Evolutionary conservation across 2,888 invertebrate genomes (phyloP).

Genomic region (Chelonus formosanus): DNA sequence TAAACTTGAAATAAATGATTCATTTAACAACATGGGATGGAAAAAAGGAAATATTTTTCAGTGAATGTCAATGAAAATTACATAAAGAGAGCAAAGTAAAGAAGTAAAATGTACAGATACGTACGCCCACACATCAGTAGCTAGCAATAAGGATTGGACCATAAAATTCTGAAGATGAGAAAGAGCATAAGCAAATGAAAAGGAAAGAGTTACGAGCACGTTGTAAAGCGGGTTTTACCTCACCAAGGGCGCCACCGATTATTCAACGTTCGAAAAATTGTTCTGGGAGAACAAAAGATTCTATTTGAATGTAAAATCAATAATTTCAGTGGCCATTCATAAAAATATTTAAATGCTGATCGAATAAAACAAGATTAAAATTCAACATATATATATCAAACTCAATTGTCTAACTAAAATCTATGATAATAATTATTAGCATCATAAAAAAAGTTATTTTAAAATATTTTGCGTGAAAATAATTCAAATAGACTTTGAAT

Average conservation of each 20-base stretch:
- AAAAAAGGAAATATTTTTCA: no score
- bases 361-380: slow-evolving; percentile 48
- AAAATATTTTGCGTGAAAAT: no score
- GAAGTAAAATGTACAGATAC: not conserved
- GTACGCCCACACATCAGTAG: slow-evolving; percentile 7
- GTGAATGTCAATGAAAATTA: no score
- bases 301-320: slow-evolving; percentile 65
- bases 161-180: slow-evolving; percentile 7
- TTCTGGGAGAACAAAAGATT: slow-evolving; percentile 58
- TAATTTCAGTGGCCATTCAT: slow-evolving; percentile 54
- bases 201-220: not conserved
- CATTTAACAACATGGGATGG: no score
- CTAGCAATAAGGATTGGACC: slow-evolving; percentile 12
- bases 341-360: slow-evolving; percentile 65
- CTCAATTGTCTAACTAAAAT: no score
- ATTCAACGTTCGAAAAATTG: slow-evolving; percentile 54
- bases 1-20: no score
- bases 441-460: no score
- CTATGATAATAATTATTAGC: no score
- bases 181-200: slow-evolving; percentile 1
- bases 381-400: no score
- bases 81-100: not conserved
- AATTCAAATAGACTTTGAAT: no score
- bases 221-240: slow-evolving; percentile 32
- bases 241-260: slow-evolving; percentile 40